Base-by-base conservation (phyloP, 2,113 vertebrate genomes). In the Psammodynastes pulverulentus region DNA sequence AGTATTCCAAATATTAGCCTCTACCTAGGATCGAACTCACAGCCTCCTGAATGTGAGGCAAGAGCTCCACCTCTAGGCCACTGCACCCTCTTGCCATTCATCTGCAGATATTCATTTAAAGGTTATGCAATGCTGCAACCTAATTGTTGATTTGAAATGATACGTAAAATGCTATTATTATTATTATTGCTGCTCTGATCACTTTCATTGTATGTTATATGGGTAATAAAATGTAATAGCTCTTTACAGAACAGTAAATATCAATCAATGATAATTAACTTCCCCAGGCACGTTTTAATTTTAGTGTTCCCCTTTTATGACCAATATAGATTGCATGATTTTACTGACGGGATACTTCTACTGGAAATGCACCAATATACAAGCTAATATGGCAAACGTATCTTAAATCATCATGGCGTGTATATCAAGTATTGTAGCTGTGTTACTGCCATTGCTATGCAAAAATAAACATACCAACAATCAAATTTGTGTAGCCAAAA, bases 261-360 rank as follows among this genome's bases (percentile, higher is more conserved):
- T 8, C 34, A 51, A 87, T 5, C 19, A 51, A 6, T 13, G 24
- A 23, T 84, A 92, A 26, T 51, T 92, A 51, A 39, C 72, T 79
- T 79, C 72, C 13, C 58, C 49, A 84, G 79, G 67, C 49, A 84
- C 1, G 17, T 19, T 84, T 17, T 7, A 6, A 2, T 12, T 89
- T 87, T 54, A 79, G 13, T 49, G 43, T 54, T 53, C 86, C 45
- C 24, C 53, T 43, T 56, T 1, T 93, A 45, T 29, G 48, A 53
- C 84, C 87, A 92, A 43, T n/a, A 62, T 29, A 91, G 72, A 39
- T 67, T 96, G 95, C 96, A 96, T 97, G 96, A 94, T 48, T 79
- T 46, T 26, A 56, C 49, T 92, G 92, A 8, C 91, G 85, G 5
- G 53, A 43, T 92, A 88, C 45, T 49, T 72, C 39, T 94, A 93